Percentiles rank a stretch among this genome's conserved stretches.
phyloP scores from a whole-genome alignment of 2,888 invertebrate genomes.

The Drosophila kanekoi region DNA sequence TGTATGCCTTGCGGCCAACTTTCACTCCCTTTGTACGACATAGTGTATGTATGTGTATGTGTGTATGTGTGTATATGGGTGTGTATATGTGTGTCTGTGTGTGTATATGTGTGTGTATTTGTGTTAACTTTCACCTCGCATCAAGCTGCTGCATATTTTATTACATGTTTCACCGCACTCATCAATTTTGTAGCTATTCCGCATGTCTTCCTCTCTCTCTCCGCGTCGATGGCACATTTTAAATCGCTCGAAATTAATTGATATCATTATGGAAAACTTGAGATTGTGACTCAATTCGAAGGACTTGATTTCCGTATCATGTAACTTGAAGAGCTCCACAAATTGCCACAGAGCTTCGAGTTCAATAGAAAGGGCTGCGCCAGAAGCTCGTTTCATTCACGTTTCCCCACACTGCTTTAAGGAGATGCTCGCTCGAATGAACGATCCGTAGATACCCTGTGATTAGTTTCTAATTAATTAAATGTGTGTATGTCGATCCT shows the following conservation, averaged over 20 bases:
- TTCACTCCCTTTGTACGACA: slow-evolving; percentile 13
- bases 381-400: slow-evolving; percentile 4
- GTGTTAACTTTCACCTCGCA: slow-evolving; percentile 27
- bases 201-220: not conserved
- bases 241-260: slow-evolving; percentile 52
- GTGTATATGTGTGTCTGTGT: not conserved
- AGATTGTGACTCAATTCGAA: slow-evolving; percentile 12
- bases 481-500: too few relatives aligned
- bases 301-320: slow-evolving; percentile 28
- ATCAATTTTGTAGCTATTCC: slow-evolving; percentile 44
- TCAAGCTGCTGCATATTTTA: slow-evolving; percentile 63
- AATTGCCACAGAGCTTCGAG: slow-evolving; percentile 6
- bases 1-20: slow-evolving; percentile 57
- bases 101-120: not conserved
- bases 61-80: not conserved
- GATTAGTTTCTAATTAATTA: not conserved
- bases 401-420: not conserved
- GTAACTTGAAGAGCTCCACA: slow-evolving; percentile 12
- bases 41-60: not conserved
- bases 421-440: not conserved
- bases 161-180: slow-evolving; percentile 50
- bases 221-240: slow-evolving; percentile 35
- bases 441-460: not conserved
- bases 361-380: slow-evolving; percentile 6
- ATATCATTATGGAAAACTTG: slow-evolving; percentile 31